A percentile compares a stretch with the other conserved stretches of the same genome.
Evolutionary conservation across 2,888 invertebrate genomes (phyloP).

Genomic region (Nomada fucata): DNA sequence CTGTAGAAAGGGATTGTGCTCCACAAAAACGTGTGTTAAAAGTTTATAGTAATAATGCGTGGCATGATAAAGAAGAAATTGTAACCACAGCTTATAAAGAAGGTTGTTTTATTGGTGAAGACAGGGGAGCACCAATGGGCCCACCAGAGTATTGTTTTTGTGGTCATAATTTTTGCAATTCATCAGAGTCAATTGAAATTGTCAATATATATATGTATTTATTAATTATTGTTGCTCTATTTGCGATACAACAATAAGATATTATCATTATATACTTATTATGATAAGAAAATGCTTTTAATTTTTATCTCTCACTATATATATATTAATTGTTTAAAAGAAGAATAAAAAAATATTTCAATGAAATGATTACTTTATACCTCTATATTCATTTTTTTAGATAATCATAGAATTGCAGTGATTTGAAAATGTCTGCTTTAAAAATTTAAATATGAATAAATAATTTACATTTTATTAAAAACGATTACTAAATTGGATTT

Average conservation of each 20-base stretch:
- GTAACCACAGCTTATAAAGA: constrained; percentile 89
- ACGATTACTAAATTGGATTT: background rate
- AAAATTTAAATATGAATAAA: constrained; percentile 17
- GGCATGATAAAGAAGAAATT: constrained; percentile 88
- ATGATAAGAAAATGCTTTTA: background rate
- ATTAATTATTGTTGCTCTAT: constrained; percentile 32
- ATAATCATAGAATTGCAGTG: constrained; percentile 8
- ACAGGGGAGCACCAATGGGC: constrained; percentile 87
- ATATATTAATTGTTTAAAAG: background rate
- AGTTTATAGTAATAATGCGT: constrained; percentile 86
- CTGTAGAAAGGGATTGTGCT: constrained; percentile 90
- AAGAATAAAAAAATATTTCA: background rate
- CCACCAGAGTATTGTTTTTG: constrained; percentile 91
- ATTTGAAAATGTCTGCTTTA: constrained; percentile 15
- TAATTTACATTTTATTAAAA: background rate
- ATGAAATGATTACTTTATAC: background rate
- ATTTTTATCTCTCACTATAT: background rate
- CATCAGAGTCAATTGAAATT: constrained; percentile 78
- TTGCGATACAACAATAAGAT: constrained; percentile 40
- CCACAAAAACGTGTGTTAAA: constrained; percentile 89
- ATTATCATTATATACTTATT: constrained; percentile 33
- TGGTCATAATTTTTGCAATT: constrained; percentile 90
- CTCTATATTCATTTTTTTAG: background rate
- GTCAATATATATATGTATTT: constrained; percentile 67
- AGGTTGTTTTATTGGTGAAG: constrained; percentile 88